These are phyloP conservation scores for Melanotaenia trifasciata DNA, from an alignment of 2,797 vertebrate genomes.

Conservation along the genomic window DNA sequence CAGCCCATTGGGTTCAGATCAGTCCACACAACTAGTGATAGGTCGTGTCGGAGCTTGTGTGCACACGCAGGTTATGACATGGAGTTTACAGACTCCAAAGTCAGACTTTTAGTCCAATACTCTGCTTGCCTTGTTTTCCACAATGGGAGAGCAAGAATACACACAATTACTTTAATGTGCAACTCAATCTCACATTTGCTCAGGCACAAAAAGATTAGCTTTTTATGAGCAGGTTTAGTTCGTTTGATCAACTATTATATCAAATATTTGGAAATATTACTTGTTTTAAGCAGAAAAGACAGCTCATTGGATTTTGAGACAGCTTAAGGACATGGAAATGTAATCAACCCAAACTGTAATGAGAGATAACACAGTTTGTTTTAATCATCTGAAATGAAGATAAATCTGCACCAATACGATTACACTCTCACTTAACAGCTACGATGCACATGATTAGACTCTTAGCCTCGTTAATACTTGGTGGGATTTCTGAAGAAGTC, in stretches of 20 bases:
- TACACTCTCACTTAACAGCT: slow-evolving; percentile 40
- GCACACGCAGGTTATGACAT: neutral
- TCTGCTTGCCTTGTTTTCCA: neutral
- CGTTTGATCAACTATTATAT: neutral
- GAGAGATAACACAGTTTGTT: no score
- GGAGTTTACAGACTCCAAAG: neutral
- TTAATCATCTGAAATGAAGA: no score
- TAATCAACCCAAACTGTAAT: no score
- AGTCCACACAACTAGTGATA: neutral
- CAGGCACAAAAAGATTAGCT: neutral
- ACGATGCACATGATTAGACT: slow-evolving; percentile 21
- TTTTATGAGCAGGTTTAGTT: slow-evolving; percentile 11
- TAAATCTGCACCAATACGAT: slow-evolving; percentile 18
- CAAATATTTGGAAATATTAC: neutral
- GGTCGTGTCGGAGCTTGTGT: no score
- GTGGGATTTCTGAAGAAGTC: slow-evolving; percentile 38
- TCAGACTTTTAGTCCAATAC: neutral
- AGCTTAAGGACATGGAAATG: no score
- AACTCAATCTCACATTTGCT: slow-evolving; percentile 3
- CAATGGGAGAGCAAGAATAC: slow-evolving; percentile 4
- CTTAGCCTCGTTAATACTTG: slow-evolving; percentile 34
- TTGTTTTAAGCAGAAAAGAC: no score
- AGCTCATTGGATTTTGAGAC: neutral
- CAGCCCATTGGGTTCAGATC: neutral
- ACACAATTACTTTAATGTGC: neutral